Base-by-base conservation (phyloP, 2,113 vertebrate genomes). In the human region DNA sequence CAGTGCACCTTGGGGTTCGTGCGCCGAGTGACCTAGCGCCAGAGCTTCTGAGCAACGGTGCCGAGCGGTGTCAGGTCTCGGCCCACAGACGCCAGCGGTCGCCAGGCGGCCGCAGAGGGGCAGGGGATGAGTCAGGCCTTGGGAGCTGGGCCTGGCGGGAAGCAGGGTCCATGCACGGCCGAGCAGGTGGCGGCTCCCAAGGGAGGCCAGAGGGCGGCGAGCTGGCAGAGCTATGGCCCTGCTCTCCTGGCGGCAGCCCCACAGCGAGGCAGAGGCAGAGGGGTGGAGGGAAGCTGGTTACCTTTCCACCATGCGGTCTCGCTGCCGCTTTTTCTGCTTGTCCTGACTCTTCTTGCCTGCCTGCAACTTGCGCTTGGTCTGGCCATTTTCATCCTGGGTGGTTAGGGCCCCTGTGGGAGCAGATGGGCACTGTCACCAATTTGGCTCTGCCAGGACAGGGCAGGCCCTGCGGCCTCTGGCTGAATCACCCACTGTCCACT, bases 231-330 rank as follows among this genome's bases (percentile, higher is more conserved):
- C 81, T 90, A 94, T 70, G 78, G 94, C 87, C 94, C 96, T 96
- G 96, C 94, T 89, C 78, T 94, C 94, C 90, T 94, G 93, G 85
- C 30, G 17, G 89, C 59, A 93, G 98, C 97, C 97, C 85, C 82
- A n/a, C 9, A 94, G 94, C 1, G 89, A 97, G 97, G 97, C 97
- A 93, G 96, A 97, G 93, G 87, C 76, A 68, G 13, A 81, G 40
- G 94, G 94, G 66, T 40, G 38, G 72, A 85, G 94, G 81, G 97
- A 78, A 87, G 87, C 85, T 20, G 85, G 93, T 98, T 97, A 99
- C 99, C 99, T 99, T 98, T 99, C 99, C 57, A 99, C 99, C 98
- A 99, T 99, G 52, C 98, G 98, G 52, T 99, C 99, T 89, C 99
- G 98, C 45, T 99, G 98, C 38, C 98, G 98, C 96, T 99, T 99